Conservation (phyloP, 2,888 invertebrate species). For the Polyommatus icarus region DNA sequence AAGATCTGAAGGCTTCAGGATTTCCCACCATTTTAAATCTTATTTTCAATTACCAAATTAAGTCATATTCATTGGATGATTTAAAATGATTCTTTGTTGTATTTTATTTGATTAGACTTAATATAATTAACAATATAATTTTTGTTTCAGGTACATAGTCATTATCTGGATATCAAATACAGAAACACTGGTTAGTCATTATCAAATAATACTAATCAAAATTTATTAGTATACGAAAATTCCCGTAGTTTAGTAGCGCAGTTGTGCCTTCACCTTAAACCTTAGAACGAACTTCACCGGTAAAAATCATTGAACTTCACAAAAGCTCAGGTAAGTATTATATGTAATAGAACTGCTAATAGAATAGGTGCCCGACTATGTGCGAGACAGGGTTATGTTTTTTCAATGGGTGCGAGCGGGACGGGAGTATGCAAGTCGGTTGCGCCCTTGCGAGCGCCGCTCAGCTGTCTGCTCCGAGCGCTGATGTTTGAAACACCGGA, state of each 20-base stretch:
- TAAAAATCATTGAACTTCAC: constrained; percentile 78
- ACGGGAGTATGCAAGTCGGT: constrained; percentile 65
- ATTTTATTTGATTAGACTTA: not conserved
- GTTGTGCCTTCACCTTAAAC: constrained; percentile 60
- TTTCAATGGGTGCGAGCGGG: constrained; percentile 57
- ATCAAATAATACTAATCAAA: constrained; percentile 43
- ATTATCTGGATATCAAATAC: constrained; percentile 22
- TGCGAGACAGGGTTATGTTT: constrained; percentile 59
- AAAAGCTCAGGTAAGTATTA: constrained; percentile 79
- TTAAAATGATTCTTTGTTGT: not conserved
- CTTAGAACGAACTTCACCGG: constrained; percentile 67
- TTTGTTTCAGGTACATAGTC: constrained; percentile 47
- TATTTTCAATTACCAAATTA: constrained; percentile 14
- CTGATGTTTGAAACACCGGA: constrained; percentile 82
- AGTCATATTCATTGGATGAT: too few species aligned
- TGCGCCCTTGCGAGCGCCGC: constrained; percentile 72
- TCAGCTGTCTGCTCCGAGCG: constrained; percentile 78
- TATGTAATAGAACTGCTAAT: constrained; percentile 70
- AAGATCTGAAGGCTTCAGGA: not conserved
- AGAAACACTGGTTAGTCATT: constrained; percentile 45
- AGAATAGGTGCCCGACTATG: constrained; percentile 68
- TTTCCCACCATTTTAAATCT: not conserved
- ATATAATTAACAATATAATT: constrained; percentile 24
- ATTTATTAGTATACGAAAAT: constrained; percentile 26
- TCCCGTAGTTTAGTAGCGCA: constrained; percentile 43